These are phyloP conservation scores for Hedya salicella DNA, from an alignment of 2,888 invertebrate genomes.

Conservation along the genomic window DNA sequence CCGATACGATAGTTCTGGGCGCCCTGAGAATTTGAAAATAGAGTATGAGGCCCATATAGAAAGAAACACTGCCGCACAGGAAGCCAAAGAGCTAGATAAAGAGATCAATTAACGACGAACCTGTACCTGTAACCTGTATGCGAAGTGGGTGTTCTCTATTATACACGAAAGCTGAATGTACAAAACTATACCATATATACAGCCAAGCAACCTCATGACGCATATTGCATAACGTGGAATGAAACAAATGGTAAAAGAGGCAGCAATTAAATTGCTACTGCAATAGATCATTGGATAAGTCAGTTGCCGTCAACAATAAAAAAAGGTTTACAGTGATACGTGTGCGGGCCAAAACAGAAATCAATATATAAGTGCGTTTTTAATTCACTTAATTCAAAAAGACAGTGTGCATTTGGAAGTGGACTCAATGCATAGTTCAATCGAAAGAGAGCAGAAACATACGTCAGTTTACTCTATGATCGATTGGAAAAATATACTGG, in stretches of 20 bases:
- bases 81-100: constrained; percentile 41
- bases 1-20: constrained; percentile 25
- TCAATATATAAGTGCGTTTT: constrained; percentile 34
- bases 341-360: constrained; percentile 39
- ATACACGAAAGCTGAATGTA: constrained; percentile 42
- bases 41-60: constrained; percentile 43
- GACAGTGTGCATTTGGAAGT: constrained; percentile 23
- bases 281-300: constrained; percentile 21
- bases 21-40: constrained; percentile 32
- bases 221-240: constrained; percentile 24
- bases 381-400: constrained; percentile 33
- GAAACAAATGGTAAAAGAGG: constrained; percentile 29
- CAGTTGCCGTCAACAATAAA: constrained; percentile 22
- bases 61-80: constrained; percentile 36
- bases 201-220: constrained; percentile 25
- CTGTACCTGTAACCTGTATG: no score
- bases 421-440: constrained; percentile 38
- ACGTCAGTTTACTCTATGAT: constrained; percentile 39
- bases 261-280: constrained; percentile 25
- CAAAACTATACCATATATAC: constrained; percentile 33
- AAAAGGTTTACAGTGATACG: constrained; percentile 33
- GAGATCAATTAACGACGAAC: constrained; percentile 41
- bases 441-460: constrained; percentile 35
- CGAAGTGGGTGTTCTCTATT: constrained; percentile 44
- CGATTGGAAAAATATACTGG: constrained; percentile 40